Base-by-base conservation (phyloP, 2,113 vertebrate genomes). In the Thalassoma bifasciatum region DNA sequence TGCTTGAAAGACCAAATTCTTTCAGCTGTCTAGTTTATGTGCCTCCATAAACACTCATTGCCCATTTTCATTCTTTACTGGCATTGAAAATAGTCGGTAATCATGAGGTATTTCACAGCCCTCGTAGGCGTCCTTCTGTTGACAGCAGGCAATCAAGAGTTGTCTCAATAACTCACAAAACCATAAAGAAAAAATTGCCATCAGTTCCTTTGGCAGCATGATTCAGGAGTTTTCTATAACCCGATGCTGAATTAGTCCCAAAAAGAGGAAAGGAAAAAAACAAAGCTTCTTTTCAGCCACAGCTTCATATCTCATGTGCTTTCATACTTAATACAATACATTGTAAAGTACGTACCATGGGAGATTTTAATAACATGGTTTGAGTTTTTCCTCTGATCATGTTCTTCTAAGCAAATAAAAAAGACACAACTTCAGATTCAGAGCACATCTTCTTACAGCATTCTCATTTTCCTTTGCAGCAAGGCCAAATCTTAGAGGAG, bases 341-440 rank as follows among this genome's bases (percentile, higher is more conserved):
- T 19, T 16, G 14, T 17, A 19, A 46, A 19, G 14, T 40, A 34
- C 26, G 16, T 1, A 26, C 21, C 11, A 4, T 49, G 26, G 30
- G 21, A 54, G 57, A 54, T 46, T 19, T 42, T 38, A 50, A 22
- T 42, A 51, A 19, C 36, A 22, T 12, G 59, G 17, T 51, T 52
- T 12, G 12, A 42, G 12, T 42, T 12, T 42, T 63, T 52, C 19
- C 60, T 40, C 8, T 34, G 46, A 58, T 51, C 52, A 58, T 69
- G 17, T 62, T n/a, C 64, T 65, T n/a, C 71, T 46, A 62, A 77
- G 24, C 57, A 57, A 81, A 73, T 85, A 54, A 79, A 72, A 88
- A 66, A 40, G 2, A 61, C 14, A 24, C 51, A 61, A 56, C 51
- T 46, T 19, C 56, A 16, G 50, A 46, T 52, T 13, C 17, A 49